Conservation (phyloP, 2,113 vertebrate genomes). For the Sorex fumeus region DNA sequence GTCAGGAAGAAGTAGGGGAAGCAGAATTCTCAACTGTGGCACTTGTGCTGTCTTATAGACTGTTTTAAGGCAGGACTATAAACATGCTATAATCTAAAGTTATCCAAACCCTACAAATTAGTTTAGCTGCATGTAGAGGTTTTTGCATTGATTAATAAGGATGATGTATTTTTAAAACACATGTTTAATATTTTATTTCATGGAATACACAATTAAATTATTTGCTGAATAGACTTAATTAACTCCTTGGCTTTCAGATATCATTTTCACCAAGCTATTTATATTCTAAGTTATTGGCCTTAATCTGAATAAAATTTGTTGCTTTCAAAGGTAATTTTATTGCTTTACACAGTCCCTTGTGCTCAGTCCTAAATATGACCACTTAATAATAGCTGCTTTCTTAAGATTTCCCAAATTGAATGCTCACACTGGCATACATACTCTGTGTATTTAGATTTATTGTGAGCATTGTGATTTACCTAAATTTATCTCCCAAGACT, state of each 20-base stretch:
- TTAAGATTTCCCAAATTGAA: neutral
- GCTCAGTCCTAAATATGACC: neutral
- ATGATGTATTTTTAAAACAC: neutral
- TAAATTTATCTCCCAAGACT: neutral
- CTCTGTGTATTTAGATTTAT: neutral
- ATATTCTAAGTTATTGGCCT: neutral
- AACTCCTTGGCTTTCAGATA: neutral
- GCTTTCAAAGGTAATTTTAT: neutral
- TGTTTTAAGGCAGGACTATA: neutral
- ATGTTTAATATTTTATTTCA: conserved; percentile 19
- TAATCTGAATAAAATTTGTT: neutral
- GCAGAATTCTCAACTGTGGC: too few species aligned
- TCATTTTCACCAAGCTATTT: neutral
- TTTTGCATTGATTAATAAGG: neutral
- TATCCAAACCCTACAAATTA: conserved; percentile 33
- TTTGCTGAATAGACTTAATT: neutral
- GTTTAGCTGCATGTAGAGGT: neutral
- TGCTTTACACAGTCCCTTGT: neutral
- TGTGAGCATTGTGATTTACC: neutral
- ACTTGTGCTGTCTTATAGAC: too few species aligned
- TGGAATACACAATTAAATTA: neutral
- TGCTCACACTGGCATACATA: neutral
- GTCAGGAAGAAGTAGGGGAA: too few species aligned
- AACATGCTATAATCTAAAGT: neutral
- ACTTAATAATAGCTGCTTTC: neutral